Evolutionary conservation across 64 coral and sea anemone species (phyloP).

Genomic region (Hydrozoanthus tunicans): DNA sequence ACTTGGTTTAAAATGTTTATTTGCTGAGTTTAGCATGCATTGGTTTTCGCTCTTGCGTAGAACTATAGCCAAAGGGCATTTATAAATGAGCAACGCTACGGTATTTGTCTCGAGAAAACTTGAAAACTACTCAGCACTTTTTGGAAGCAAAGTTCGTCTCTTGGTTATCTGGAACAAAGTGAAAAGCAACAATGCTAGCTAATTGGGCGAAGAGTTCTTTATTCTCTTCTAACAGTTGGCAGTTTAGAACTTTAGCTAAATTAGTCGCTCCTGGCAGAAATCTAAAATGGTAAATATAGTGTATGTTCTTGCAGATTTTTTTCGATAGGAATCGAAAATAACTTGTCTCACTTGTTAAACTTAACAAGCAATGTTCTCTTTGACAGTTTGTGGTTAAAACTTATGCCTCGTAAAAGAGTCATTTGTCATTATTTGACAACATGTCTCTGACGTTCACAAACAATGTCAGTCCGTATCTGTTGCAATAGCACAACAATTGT

Average conservation of each 20-base stretch:
- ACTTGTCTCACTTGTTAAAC: not conserved
- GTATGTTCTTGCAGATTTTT: not conserved
- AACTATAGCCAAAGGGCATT: too few species aligned
- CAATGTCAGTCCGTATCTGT: not conserved
- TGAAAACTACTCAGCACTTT: too few species aligned
- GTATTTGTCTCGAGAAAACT: too few species aligned
- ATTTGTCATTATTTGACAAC: conserved; percentile 2
- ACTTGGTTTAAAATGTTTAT: too few species aligned
- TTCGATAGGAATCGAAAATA: not conserved
- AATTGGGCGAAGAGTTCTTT: not conserved
- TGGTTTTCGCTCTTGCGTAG: too few species aligned
- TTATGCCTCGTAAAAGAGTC: not conserved
- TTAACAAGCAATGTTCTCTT: not conserved
- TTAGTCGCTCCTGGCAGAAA: not conserved
- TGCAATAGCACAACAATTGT: not conserved
- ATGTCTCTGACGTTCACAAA: not conserved
- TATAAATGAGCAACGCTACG: too few species aligned
- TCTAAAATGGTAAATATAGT: not conserved
- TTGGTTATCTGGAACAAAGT: too few species aligned
- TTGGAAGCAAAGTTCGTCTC: too few species aligned
- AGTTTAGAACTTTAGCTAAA: not conserved
- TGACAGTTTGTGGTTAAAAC: conserved; percentile 2
- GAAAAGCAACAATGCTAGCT: not conserved
- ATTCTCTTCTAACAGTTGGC: too few species aligned
- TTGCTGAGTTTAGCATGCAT: too few species aligned